Evolutionary conservation across 2,797 vertebrate genomes (phyloP), one percentile per base, ranked within the genome.

Genomic region (Threskiornis aethiopicus): DNA sequence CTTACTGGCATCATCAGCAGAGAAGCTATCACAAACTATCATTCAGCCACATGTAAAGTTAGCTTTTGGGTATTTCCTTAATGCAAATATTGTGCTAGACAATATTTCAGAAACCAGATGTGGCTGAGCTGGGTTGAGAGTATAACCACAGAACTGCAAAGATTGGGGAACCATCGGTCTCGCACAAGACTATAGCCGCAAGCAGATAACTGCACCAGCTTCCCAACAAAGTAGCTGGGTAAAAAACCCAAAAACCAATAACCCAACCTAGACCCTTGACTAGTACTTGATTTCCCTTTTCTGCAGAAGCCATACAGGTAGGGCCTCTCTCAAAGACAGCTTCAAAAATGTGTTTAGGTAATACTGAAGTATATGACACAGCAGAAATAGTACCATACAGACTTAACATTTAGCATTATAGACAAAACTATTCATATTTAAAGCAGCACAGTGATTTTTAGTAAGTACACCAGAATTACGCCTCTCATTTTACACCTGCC

Each of bases 121-220:
- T 10, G 42, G 33, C 11, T 86, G 41, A 73, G 41, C 31, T 65
- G 62, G 16, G 49, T 17, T 1, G 0, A 42, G 28, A 1, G 2
- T 19, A 8, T 12, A 49, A 84, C 86, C 75, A 72, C 35, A 51
- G 16, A n/a, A 71, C 28, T 5, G 49, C 37, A 33, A 46, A 71
- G 61, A 69, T 0, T 4, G 2, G 31, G 61, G 69, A 94, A 89
- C 16, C 62, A 31, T 3, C 0, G 0, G 16, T 58, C 44, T 16
- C 9, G 4, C 37, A 15, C 0, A 0, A 44, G 37, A 18, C 19
- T 3, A 4, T 1, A 41, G n/a, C 66, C 1, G 1, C 58, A 51
- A 35, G n/a, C 25, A 35, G 21, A 5, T 13, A 35, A 39, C 49
- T 52, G 47, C 10, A 25, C 5, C 9, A 22, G 24, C 47, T 55